Evolutionary conservation across 1,140 invertebrate species (phyloP).

Genomic region (Leptopilina boulardi): DNA sequence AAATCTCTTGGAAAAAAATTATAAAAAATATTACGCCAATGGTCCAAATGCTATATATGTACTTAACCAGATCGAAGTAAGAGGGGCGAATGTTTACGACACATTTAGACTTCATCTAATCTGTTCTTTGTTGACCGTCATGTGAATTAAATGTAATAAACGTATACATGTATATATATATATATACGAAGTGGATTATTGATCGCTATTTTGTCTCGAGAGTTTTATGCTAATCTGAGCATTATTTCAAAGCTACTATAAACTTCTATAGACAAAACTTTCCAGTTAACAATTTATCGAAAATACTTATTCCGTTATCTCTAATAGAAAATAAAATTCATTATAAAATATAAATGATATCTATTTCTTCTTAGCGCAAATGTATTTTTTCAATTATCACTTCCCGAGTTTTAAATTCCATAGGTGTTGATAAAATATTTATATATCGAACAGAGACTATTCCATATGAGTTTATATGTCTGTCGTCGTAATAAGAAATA

Average conservation of each 20-base stretch:
- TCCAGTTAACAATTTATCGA: neutral
- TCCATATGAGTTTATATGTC: neutral
- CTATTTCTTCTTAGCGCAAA: neutral
- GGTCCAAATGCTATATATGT: neutral
- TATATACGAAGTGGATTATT: constrained; percentile 2
- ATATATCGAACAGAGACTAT: neutral
- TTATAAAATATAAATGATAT: neutral
- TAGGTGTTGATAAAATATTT: neutral
- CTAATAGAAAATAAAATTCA: neutral
- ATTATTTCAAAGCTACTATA: neutral
- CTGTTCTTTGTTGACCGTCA: constrained; percentile 19
- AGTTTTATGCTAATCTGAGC: neutral
- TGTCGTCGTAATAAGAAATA: neutral
- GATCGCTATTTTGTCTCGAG: neutral
- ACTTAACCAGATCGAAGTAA: neutral
- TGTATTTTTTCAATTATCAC: neutral
- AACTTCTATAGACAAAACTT: no score
- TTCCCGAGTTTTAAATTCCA: constrained; percentile 10
- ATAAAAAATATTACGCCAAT: neutral
- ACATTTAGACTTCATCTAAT: constrained; percentile 23
- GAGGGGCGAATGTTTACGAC: constrained; percentile 5
- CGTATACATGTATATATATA: no score
- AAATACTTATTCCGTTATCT: neutral
- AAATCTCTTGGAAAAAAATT: neutral
- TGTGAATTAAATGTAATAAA: constrained; percentile 15